Evolutionary conservation across 2,113 vertebrate genomes (phyloP).

Genomic region (Nycticryphes semicollaris): DNA sequence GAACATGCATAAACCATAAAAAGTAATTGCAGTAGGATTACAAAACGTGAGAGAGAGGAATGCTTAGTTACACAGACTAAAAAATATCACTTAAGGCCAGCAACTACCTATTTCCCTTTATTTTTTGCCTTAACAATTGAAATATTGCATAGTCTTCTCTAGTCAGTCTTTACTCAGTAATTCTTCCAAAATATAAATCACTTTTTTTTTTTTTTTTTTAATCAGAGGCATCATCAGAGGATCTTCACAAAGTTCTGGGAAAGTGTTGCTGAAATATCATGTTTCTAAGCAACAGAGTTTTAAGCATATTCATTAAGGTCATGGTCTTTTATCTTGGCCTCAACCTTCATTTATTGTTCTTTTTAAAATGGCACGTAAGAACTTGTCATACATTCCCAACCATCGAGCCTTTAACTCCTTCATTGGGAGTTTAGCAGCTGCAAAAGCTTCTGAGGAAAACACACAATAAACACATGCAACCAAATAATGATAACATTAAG

Average conservation of each 20-base stretch:
- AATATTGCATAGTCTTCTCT: not conserved
- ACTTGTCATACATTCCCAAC: not conserved
- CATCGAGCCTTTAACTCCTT: not conserved
- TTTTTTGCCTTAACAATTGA: not conserved
- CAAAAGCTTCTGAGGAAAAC: not conserved
- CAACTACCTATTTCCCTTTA: not conserved
- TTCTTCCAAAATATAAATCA: not conserved
- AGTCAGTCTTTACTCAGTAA: not conserved
- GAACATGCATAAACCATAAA: not conserved
- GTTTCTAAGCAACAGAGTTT: not conserved
- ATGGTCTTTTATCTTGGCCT: not conserved
- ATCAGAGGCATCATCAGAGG: not conserved
- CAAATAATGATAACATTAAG: not conserved
- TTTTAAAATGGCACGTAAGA: not conserved
- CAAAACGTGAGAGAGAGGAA: not conserved
- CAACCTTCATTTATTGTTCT: not conserved
- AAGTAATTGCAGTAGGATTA: not conserved
- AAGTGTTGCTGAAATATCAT: not conserved
- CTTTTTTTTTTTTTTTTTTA: not conserved
- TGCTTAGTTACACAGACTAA: not conserved
- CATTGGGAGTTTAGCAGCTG: not conserved
- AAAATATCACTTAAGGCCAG: not conserved
- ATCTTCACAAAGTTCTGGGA: not conserved
- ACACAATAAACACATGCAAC: not conserved
- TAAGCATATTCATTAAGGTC: not conserved